Evolutionary conservation across 2,888 invertebrate species (phyloP).

Genomic region (Caenorhabditis sp.): DNA sequence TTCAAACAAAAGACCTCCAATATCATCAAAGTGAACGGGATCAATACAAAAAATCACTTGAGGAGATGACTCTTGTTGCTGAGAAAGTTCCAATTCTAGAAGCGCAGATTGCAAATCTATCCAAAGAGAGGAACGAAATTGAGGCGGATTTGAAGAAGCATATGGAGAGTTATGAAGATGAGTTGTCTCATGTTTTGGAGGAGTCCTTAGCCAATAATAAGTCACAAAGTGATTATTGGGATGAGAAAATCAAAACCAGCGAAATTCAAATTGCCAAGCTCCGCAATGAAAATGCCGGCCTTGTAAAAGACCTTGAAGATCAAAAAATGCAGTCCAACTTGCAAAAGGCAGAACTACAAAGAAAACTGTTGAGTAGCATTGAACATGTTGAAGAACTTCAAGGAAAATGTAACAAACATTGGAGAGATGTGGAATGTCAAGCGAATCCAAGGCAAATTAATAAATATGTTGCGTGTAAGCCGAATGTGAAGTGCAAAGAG

Average conservation of each 20-base stretch:
- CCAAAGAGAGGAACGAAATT: constrained; percentile 54
- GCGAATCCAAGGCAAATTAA: constrained; percentile 60
- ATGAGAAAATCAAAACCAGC: constrained; percentile 52
- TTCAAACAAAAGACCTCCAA: constrained; percentile 41
- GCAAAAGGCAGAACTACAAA: constrained; percentile 64
- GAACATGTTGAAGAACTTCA: constrained; percentile 55
- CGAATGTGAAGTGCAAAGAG: constrained; percentile 55
- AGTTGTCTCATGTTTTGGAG: constrained; percentile 57
- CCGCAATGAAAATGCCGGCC: constrained; percentile 50
- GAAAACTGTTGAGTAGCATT: constrained; percentile 60
- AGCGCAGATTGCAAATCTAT: constrained; percentile 53
- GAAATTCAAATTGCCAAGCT: constrained; percentile 47
- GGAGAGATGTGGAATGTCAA: constrained; percentile 65
- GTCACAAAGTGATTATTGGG: constrained; percentile 63
- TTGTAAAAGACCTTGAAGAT: constrained; percentile 58
- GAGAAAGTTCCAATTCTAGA: constrained; percentile 64
- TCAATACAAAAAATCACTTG: constrained; percentile 46
- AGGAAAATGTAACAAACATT: constrained; percentile 45
- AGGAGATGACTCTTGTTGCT: constrained; percentile 41
- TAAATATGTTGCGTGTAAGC: constrained; percentile 69
- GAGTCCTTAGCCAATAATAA: constrained; percentile 61
- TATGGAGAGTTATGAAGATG: constrained; percentile 59
- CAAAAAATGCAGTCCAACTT: constrained; percentile 54
- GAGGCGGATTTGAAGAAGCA: constrained; percentile 44
- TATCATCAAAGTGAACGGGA: constrained; percentile 47